These are phyloP conservation scores for Tenebrosternarchus preto DNA, from an alignment of 2,113 vertebrate genomes.

Conservation along the genomic window DNA sequence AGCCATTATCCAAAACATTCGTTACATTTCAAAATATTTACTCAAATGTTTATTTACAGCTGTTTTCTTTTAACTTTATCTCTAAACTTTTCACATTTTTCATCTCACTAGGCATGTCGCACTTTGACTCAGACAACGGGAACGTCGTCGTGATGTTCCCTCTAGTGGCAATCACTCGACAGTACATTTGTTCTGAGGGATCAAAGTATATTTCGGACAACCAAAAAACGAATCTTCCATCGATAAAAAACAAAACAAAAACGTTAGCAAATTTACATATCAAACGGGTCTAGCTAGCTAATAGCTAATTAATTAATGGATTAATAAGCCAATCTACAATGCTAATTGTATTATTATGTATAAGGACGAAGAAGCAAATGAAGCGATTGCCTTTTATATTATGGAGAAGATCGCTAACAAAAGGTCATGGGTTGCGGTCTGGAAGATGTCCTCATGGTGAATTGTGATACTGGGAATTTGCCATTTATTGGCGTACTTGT, in stretches of 20 bases:
- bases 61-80: too few species aligned
- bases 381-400: conserved; percentile 60
- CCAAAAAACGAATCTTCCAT: too few species aligned
- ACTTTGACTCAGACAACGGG: too few species aligned
- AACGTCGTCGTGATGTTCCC: conserved; percentile 13
- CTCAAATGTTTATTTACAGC: too few species aligned
- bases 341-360: background rate
- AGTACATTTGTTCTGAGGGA: background rate
- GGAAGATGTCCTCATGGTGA: conserved; percentile 61
- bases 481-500: conserved; percentile 66
- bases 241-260: background rate
- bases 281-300: conserved; percentile 9
- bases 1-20: background rate
- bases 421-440: conserved; percentile 69
- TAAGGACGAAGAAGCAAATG: conserved; percentile 65
- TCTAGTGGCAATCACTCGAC: background rate
- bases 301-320: too few species aligned
- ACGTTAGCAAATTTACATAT: conserved; percentile 44
- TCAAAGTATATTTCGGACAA: background rate
- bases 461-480: conserved; percentile 64
- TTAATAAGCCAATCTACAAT: too few species aligned
- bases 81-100: too few species aligned
- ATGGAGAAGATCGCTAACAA: conserved; percentile 61
- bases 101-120: too few species aligned
- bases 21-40: background rate